Conservation (phyloP, 2,113 vertebrate genomes). For the Callipepla californica region DNA sequence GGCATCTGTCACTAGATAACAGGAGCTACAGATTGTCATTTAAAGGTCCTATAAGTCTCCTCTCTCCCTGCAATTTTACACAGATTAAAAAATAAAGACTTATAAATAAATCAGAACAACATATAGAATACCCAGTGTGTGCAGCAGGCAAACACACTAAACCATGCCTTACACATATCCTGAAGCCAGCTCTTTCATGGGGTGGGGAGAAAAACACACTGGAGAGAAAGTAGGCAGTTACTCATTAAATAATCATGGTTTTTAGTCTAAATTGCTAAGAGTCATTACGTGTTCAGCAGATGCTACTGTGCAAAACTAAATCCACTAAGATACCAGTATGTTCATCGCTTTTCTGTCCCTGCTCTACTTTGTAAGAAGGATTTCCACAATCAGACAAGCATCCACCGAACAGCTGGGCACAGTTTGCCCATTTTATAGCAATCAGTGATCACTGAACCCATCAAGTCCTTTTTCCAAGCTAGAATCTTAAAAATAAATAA, state of each 20-base stretch:
- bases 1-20: conserved; percentile 6
- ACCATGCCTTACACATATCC: not conserved
- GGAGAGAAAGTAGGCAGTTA: not conserved
- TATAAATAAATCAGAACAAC: conserved; percentile 16
- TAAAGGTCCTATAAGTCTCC: not conserved
- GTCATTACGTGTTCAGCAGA: conserved; percentile 33
- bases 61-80: not conserved
- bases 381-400: conserved; percentile 61
- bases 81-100: conserved; percentile 21
- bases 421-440: conserved; percentile 57
- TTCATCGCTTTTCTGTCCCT: not conserved
- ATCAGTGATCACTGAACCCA: conserved; percentile 50
- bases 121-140: not conserved
- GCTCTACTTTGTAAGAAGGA: conserved; percentile 29
- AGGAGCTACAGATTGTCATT: not conserved
- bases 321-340: conserved; percentile 23
- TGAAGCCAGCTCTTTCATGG: not conserved
- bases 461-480: conserved; percentile 74
- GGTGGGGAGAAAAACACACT: not conserved
- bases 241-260: conserved; percentile 52
- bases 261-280: conserved; percentile 38
- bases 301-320: conserved; percentile 33
- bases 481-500: conserved; percentile 3
- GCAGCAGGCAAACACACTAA: not conserved
- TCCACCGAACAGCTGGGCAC: conserved; percentile 61